Evolutionary conservation across 2,797 vertebrate species (phyloP).

Genomic region (Basileuterus tristriatus): DNA sequence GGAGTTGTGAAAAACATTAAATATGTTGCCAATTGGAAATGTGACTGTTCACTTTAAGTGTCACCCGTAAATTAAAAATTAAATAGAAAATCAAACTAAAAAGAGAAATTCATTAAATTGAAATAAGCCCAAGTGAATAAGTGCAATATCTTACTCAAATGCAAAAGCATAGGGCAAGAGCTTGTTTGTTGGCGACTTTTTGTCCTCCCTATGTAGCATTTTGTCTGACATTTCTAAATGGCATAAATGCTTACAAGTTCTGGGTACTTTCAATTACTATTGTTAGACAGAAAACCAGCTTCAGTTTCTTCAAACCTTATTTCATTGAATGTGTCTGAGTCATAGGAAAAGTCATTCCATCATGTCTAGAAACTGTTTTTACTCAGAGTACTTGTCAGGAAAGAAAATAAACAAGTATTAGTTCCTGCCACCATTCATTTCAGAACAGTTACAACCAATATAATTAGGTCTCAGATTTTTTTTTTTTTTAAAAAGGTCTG

Average conservation of each 20-base stretch:
- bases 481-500: neutral
- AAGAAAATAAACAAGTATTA: conserved; percentile 72
- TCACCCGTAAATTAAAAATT: conserved; percentile 18
- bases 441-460: conserved; percentile 59
- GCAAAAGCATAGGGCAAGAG: neutral
- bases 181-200: neutral
- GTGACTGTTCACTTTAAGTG: neutral
- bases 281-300: conserved; percentile 62
- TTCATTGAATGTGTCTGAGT: conserved; percentile 64
- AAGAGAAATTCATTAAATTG: conserved; percentile 38
- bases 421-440: conserved; percentile 67
- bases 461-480: conserved; percentile 43
- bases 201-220: neutral
- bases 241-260: conserved; percentile 24
- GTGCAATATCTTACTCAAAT: neutral
- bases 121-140: neutral
- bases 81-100: conserved; percentile 34
- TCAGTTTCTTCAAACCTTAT: conserved; percentile 55
- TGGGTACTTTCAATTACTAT: conserved; percentile 67
- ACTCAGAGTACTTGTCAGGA: conserved; percentile 63
- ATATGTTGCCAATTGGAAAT: neutral
- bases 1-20: conserved; percentile 2
- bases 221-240: neutral
- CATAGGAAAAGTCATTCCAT: conserved; percentile 71
- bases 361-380: conserved; percentile 69